phyloP scores from a whole-genome alignment of 2,888 invertebrate species.

The Agrotis puta region DNA sequence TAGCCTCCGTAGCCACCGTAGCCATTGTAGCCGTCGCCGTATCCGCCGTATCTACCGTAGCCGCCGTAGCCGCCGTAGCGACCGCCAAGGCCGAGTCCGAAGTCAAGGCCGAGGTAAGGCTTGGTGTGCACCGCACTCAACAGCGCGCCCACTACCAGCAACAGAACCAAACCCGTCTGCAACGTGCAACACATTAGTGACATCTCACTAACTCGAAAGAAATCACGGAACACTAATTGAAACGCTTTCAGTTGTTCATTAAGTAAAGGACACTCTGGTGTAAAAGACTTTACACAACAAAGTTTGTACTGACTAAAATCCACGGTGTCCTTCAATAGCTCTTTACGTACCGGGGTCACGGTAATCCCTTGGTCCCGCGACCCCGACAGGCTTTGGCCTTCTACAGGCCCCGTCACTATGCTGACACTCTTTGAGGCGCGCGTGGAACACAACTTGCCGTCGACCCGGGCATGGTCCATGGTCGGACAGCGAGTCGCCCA shows the following conservation, averaged over 20 bases:
- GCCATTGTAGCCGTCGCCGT: neutral
- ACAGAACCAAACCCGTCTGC: constrained; percentile 30
- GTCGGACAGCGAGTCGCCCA: no score
- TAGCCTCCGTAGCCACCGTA: constrained; percentile 18
- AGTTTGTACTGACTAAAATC: no score
- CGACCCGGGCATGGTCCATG: no score
- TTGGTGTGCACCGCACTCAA: constrained; percentile 38
- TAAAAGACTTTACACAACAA: no score
- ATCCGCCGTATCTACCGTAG: constrained; percentile 7
- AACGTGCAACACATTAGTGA: constrained; percentile 11
- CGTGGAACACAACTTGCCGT: no score
- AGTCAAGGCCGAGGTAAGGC: constrained; percentile 32
- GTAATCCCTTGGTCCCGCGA: no score
- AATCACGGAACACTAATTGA: neutral
- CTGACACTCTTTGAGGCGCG: no score
- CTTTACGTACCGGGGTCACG: no score
- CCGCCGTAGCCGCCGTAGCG: constrained; percentile 6
- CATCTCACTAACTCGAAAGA: neutral
- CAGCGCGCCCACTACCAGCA: constrained; percentile 35
- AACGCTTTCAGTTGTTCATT: neutral
- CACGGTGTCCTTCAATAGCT: no score
- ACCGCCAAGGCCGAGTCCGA: constrained; percentile 24
- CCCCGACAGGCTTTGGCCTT: no score
- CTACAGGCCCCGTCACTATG: no score
- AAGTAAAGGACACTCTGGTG: neutral